Conservation (phyloP, 1,140 invertebrate species). For the Ips typographus region DNA sequence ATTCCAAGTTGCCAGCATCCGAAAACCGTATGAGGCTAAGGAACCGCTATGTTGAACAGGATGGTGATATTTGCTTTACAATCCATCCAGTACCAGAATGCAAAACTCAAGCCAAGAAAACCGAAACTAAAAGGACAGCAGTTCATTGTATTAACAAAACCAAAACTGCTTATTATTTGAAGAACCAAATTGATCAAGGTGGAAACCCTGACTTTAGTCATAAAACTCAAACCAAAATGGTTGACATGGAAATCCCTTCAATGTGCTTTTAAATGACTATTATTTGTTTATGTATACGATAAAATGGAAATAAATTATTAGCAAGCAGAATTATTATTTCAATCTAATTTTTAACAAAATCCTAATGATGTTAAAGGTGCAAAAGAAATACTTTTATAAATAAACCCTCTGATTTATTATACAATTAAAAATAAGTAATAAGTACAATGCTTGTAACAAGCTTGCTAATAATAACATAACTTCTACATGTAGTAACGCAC, state of each 20-base stretch:
- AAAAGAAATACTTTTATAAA: slow-evolving; percentile 31
- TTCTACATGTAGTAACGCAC: slow-evolving; percentile 43
- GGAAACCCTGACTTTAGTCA: slow-evolving; percentile 58
- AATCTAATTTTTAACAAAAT: neutral
- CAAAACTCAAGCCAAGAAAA: slow-evolving; percentile 43
- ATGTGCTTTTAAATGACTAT: slow-evolving; percentile 19
- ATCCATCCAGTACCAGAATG: slow-evolving; percentile 56
- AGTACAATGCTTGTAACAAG: slow-evolving; percentile 49
- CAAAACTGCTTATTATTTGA: slow-evolving; percentile 52
- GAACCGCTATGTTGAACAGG: slow-evolving; percentile 53
- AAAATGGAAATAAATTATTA: neutral
- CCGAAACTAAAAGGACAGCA: slow-evolving; percentile 50
- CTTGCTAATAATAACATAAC: slow-evolving; percentile 50
- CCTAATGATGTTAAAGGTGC: too few species aligned
- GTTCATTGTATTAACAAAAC: slow-evolving; percentile 57
- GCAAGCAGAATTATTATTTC: neutral
- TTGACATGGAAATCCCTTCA: slow-evolving; percentile 37
- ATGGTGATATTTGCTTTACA: slow-evolving; percentile 59
- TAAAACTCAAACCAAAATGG: slow-evolving; percentile 33
- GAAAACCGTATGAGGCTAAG: slow-evolving; percentile 9
- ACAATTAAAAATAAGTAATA: slow-evolving; percentile 47
- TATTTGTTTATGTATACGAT: neutral
- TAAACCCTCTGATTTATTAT: slow-evolving; percentile 55
- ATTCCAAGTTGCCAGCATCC: neutral
- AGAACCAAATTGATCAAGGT: slow-evolving; percentile 58